Base-by-base conservation (phyloP, 2,113 vertebrate genomes). In the Riparia riparia region DNA sequence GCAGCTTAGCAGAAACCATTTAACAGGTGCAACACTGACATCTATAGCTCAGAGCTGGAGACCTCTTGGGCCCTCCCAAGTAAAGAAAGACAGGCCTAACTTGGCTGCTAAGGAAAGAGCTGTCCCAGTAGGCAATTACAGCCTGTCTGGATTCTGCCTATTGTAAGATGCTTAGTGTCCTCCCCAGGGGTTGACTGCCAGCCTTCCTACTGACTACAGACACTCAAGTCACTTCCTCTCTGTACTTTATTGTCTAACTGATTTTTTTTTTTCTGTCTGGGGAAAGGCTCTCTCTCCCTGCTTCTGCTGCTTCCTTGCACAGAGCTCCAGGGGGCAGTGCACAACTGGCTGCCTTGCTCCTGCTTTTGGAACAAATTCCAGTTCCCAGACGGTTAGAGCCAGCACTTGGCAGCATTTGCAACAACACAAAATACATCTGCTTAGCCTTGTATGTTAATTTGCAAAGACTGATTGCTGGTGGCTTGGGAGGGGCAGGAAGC, bases 401-500 rank as follows among this genome's bases (percentile, higher is more conserved):
- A 56, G 70, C 45, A 69, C 71, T 72, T 89, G 80, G 91, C 83
- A 94, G 68, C 45, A 37, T 41, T 72, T 72, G 50, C 68, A 89
- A 47, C 63, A 88, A 73, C 71, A 82, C 61, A 76, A 88, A 92
- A 80, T 28, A 13, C 83, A 94, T 83, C 86, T 92, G 76, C 88
- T 92, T 50, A 84, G 47, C 37, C 14, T 54, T 78, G 34, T 74
- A 63, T 64, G 51, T 89, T 94, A 66, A 89, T 91, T 70, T 83
- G 51, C 29, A 71, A 95, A 70, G 64, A 81, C 0, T 73, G 71
- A 86, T 70, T 64, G 57, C 63, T 41, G 34, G 26, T 68, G 28
- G 31, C 31, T 69, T 86, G 39, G 50, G 80, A 89, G 50, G 58
- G 20, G 32, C 50, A 89, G 72, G 51, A 96, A 96, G 50, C n/a